Evolutionary conservation across 2,113 vertebrate species (phyloP), one percentile per base, ranked within the genome.

Genomic region (Centropristis striata): DNA sequence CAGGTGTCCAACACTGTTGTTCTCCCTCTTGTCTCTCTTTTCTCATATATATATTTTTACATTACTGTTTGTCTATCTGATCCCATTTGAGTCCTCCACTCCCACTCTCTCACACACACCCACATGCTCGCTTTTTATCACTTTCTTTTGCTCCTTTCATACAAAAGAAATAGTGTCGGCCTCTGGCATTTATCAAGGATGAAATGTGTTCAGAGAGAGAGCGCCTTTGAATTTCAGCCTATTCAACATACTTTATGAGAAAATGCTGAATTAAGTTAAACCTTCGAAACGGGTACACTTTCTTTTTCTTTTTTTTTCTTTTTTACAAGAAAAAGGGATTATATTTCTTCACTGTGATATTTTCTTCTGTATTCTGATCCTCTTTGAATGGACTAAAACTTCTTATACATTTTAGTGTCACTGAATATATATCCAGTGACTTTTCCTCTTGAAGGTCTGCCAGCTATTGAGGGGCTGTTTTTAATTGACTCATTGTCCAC

Each of bases 401-500:
- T 73, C 59, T 80, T 39, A 23, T 80, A 65, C 63, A 51, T 78
- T 75, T 88, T 64, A 71, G 60, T 88, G 70, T 89, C 81, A 80
- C 76, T 81, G 78, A 81, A 78, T 57, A 83, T 75, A 71, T 36
- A 75, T 74, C 79, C 73, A 54, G 71, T 63, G 68, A 85, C 67
- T 71, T 41, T 64, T 23, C 72, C 44, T 71, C 57, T 75, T 84
- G 60, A 83, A 81, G 73, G 70, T 73, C 86, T 78, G 86, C 85
- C 84, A 89, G 63, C 65, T 28, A 49, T 46, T 53, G 66, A 80
- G 37, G 50, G 63, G 53, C 89, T 91, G 87, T 39, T 83, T 91
- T 91, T 88, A 92, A 92, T 91, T 88, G 87, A 86, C 72, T 73
- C 76, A 79, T 89, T 83, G 91, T 92, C 89, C 90, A 88, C 87